Base-by-base conservation (phyloP, 1,140 invertebrate species). In the Coenobita brevimanus region DNA sequence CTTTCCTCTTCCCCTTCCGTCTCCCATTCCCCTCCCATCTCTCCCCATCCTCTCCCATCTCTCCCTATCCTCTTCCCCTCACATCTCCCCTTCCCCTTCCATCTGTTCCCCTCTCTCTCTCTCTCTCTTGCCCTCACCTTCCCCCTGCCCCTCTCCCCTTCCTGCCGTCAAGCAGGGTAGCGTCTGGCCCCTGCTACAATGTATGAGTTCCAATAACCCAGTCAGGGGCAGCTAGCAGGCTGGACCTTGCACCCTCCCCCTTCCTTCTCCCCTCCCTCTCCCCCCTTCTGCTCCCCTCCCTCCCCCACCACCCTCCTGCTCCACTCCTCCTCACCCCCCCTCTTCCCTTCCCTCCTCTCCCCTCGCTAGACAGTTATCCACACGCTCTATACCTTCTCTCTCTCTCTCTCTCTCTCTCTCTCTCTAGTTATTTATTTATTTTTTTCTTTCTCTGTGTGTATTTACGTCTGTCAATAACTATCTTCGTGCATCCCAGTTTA, bases 171-270 rank as follows among this genome's bases (percentile, higher is more conserved):
- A 69, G 64, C 80, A 82, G 80, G 62, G 60, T 62, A 62, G 60
- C 60, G 60, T 62, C 69, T 38, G 80, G 67, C 54, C 80, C 46
- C 46, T 24, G 64, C 64, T 82, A 82, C 80, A 82, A 82, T 82
- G 62, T 82, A 82, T 82, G 80, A 82, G 80, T 82, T 82, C 80
- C 80, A 82, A 82, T 82, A 82, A 82, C 80, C 62, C 54, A 82
- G 80, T 82, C 60, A 82, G 62, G 80, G 78, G 80, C 80, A 15
- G 62, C 50, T 81, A 50, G 38, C 17, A 82, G 80, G 41, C 57
- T 10, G 79, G 79, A 60, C 54, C 27, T 15, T 36, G 17, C 13
- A 4, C 38, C 38, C 64, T 82, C 60, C 30, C 64, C 62, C 17
- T 41, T 71, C 60, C 60, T 46, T 33, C 64, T 71, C 62, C 64